Conservation (phyloP, 2,888 invertebrate species). For the Agonum fuliginosum region DNA sequence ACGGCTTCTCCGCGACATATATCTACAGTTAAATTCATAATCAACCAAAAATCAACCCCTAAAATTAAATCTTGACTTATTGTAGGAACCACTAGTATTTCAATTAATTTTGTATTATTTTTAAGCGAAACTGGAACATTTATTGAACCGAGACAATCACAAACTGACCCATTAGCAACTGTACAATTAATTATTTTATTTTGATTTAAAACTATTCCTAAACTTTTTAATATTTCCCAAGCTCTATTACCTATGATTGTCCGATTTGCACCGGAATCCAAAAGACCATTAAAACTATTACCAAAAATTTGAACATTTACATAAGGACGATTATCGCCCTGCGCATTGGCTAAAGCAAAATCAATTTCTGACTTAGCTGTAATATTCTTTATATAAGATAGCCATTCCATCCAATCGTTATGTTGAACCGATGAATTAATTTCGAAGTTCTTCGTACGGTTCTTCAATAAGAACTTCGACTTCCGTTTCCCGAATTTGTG, state of each 20-base stretch:
- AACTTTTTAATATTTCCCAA: background rate
- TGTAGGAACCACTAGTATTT: slow-evolving; percentile 59
- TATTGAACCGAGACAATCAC: slow-evolving; percentile 47
- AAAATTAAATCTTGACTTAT: slow-evolving; percentile 60
- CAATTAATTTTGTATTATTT: slow-evolving; percentile 45
- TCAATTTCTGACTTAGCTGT: background rate
- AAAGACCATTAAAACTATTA: background rate
- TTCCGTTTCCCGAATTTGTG: background rate
- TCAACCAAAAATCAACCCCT: slow-evolving; percentile 59
- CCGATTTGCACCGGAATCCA: background rate
- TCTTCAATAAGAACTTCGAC: background rate
- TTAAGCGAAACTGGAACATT: slow-evolving; percentile 47
- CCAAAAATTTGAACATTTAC: background rate
- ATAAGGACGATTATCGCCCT: background rate
- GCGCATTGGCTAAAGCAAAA: background rate
- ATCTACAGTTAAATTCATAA: slow-evolving; percentile 50
- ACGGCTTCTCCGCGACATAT: slow-evolving; percentile 24
- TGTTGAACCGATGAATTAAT: background rate
- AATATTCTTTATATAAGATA: background rate
- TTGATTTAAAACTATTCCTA: background rate
- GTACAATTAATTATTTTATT: slow-evolving; percentile 27
- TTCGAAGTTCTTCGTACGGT: background rate
- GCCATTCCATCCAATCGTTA: background rate
- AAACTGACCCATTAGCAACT: slow-evolving; percentile 60
- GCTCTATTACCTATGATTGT: background rate